A percentile compares a stretch with the other conserved stretches of the same genome.
Conservation (phyloP, 2,888 invertebrate genomes). For the Encarsia formosa region DNA sequence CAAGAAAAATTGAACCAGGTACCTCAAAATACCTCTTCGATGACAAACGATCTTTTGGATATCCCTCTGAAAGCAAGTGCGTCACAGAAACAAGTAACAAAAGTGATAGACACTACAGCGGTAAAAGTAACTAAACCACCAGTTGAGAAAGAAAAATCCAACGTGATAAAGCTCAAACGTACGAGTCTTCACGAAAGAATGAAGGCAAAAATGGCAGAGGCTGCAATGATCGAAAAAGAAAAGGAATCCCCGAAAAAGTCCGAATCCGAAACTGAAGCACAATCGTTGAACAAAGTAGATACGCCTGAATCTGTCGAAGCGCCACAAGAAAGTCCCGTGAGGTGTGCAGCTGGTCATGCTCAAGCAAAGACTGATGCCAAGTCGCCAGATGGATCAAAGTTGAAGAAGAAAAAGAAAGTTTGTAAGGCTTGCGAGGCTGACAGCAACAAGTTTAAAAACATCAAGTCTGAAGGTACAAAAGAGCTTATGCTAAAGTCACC, state of each 20-base stretch:
- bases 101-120: no score
- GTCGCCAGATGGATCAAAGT: neutral
- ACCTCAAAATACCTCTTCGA: constrained; percentile 28
- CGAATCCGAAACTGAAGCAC: neutral
- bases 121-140: neutral
- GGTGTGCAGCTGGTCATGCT: constrained; percentile 14
- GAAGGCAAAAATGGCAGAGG: neutral
- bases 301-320: neutral
- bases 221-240: constrained; percentile 6
- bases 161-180: constrained; percentile 19
- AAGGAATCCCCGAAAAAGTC: constrained; percentile 6
- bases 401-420: constrained; percentile 22
- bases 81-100: no score
- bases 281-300: neutral
- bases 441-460: constrained; percentile 36
- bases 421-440: constrained; percentile 25
- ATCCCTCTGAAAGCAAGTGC: constrained; percentile 27
- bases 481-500: constrained; percentile 40
- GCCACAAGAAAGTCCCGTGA: neutral
- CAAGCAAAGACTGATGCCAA: constrained; percentile 11
- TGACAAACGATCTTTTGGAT: constrained; percentile 35
- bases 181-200: constrained; percentile 12
- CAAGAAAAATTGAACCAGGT: constrained; percentile 26
- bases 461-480: constrained; percentile 42
- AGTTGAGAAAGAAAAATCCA: no score